phyloP scores from a whole-genome alignment of 1,140 invertebrate species.

The Zaprionus nigranus region DNA sequence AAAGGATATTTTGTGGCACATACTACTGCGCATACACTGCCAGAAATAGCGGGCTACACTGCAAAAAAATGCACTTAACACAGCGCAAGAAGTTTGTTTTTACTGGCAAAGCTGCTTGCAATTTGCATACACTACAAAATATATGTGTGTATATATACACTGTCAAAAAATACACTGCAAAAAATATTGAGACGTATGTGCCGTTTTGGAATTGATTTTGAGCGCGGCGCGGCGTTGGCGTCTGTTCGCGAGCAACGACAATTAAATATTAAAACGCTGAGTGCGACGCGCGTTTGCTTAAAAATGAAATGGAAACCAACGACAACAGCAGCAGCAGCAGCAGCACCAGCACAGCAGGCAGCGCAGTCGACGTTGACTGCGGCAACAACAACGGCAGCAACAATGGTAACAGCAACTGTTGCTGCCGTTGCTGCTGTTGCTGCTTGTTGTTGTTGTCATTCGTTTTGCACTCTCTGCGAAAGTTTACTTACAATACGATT shows the following conservation, averaged over 20 bases:
- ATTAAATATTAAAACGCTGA: conserved; percentile 79
- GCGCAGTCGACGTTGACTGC: not conserved
- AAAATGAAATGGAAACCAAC: conserved; percentile 81
- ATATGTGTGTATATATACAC: not conserved
- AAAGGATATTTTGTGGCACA: not conserved
- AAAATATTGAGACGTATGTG: conserved; percentile 1
- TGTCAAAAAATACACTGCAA: conserved; percentile 6
- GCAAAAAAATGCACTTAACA: not conserved
- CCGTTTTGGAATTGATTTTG: too few species aligned
- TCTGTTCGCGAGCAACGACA: conserved; percentile 74
- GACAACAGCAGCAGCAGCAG: conserved; percentile 15
- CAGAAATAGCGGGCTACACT: not conserved
- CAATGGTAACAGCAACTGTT: conserved; percentile 36
- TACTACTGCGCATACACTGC: not conserved
- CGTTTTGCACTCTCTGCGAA: not conserved
- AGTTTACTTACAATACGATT: not conserved
- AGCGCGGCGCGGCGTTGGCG: conserved; percentile 36
- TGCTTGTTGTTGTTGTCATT: conserved; percentile 36
- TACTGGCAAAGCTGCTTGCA: conserved; percentile 2
- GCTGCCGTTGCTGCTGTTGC: too few species aligned
- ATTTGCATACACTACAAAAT: not conserved
- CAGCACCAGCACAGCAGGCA: conserved; percentile 2
- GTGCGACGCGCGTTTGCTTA: conserved; percentile 74
- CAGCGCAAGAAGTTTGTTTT: conserved; percentile 1
- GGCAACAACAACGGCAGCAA: conserved; percentile 19